Evolutionary conservation across 2,888 invertebrate species (phyloP).

Genomic region (Lithophane socia): DNA sequence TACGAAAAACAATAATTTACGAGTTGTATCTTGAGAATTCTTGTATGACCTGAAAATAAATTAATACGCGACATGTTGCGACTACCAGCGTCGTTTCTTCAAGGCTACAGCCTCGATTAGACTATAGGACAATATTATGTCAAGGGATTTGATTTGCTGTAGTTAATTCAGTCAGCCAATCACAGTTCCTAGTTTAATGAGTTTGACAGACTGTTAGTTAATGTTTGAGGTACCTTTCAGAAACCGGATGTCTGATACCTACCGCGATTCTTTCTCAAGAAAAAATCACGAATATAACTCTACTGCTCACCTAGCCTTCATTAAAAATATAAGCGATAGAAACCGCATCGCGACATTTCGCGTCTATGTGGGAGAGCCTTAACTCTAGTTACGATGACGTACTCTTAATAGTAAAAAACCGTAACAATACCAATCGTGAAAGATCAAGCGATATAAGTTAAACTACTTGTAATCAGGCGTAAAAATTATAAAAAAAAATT

Average conservation of each 20-base stretch:
- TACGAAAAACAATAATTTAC: background rate
- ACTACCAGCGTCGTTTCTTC: background rate
- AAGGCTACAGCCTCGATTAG: too few species aligned
- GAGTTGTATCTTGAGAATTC: background rate
- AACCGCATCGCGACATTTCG: background rate
- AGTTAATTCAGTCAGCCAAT: background rate
- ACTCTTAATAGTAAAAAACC: conserved; percentile 48
- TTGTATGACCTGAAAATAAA: background rate
- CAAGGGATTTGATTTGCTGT: background rate
- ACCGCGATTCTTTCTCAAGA: background rate
- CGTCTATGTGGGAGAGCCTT: background rate
- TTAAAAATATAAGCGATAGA: background rate
- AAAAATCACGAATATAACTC: too few species aligned
- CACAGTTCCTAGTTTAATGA: background rate
- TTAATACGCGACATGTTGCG: background rate
- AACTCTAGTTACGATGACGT: conserved; percentile 55
- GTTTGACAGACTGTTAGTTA: background rate
- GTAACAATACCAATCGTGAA: conserved; percentile 60
- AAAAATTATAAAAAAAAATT: conserved; percentile 56
- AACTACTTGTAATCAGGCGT: conserved; percentile 54
- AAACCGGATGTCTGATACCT: background rate
- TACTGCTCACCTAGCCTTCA: too few species aligned
- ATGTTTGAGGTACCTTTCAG: background rate
- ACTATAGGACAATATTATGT: background rate
- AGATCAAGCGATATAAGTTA: conserved; percentile 41